Evolutionary conservation across 2,113 vertebrate genomes (phyloP).

Genomic region (Dendropsophus ebraccatus): DNA sequence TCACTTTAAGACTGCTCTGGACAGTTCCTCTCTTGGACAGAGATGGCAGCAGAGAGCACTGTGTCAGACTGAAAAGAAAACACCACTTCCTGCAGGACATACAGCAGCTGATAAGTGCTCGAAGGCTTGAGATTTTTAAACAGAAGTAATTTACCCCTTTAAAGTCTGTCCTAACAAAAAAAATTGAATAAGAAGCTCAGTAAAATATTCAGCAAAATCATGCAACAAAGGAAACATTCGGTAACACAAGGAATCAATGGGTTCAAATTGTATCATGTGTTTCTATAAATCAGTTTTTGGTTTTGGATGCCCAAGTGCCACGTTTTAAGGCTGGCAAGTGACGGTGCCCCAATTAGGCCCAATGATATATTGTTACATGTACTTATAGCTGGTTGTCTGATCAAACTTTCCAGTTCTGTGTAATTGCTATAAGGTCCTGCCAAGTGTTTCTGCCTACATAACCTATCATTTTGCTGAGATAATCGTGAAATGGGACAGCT

Average conservation of each 20-base stretch:
- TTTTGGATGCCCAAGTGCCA: constrained; percentile 1
- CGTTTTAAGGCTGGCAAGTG: constrained; percentile 38
- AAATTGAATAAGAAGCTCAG: background rate
- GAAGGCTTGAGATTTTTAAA: too few species aligned
- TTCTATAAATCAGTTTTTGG: background rate
- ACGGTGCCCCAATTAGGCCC: background rate
- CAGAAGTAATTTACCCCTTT: too few species aligned
- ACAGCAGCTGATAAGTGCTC: too few species aligned
- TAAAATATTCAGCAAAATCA: background rate
- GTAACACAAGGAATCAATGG: background rate
- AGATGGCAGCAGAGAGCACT: too few species aligned
- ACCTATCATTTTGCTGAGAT: constrained; percentile 43
- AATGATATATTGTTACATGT: constrained; percentile 34
- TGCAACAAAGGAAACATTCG: background rate
- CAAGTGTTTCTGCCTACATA: constrained; percentile 23
- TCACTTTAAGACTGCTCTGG: too few species aligned
- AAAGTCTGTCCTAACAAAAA: too few species aligned
- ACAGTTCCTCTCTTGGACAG: too few species aligned
- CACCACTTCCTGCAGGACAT: too few species aligned
- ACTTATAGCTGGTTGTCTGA: background rate
- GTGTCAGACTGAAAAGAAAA: too few species aligned
- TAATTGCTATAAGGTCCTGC: constrained; percentile 41
- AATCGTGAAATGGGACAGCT: background rate
- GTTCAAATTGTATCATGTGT: background rate
- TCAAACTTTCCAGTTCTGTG: constrained; percentile 2